These are phyloP conservation scores for Clarias gariepinus DNA, from an alignment of 2,113 vertebrate genomes.

Conservation along the genomic window DNA sequence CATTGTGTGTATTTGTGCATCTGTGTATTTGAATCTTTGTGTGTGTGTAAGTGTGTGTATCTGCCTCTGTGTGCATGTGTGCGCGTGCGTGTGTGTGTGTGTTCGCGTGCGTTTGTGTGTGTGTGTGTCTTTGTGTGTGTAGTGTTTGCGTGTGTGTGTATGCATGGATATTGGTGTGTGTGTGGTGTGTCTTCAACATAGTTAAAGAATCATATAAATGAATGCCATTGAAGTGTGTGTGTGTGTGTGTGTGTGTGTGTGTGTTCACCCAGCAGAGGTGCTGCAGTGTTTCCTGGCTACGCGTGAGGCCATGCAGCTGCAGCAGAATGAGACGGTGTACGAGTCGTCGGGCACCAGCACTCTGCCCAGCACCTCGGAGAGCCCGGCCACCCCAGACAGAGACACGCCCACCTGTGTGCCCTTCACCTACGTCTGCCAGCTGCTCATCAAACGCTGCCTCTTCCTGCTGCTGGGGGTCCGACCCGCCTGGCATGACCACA, in stretches of 20 bases:
- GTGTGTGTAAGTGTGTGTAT: too few species aligned
- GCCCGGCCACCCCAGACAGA: conserved; percentile 67
- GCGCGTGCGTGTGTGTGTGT: neutral
- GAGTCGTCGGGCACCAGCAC: conserved; percentile 78
- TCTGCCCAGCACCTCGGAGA: conserved; percentile 73
- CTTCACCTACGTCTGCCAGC: conserved; percentile 72
- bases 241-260: neutral
- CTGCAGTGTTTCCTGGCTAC: conserved; percentile 79
- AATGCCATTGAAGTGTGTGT: neutral
- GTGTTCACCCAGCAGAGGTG: conserved; percentile 66
- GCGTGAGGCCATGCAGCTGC: conserved; percentile 77
- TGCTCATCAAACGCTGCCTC: conserved; percentile 75
- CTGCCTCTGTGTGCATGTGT: too few species aligned
- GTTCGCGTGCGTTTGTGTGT: neutral
- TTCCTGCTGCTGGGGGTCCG: conserved; percentile 76
- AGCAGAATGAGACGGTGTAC: conserved; percentile 79
- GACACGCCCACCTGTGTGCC: conserved; percentile 63
- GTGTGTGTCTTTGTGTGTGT: neutral
- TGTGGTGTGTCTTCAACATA: too few species aligned
- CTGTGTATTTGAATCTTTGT: too few species aligned
- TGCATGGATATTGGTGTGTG: neutral
- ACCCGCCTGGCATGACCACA: conserved; percentile 72
- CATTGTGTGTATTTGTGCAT: too few species aligned
- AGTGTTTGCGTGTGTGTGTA: neutral
- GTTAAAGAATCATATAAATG: too few species aligned